Conservation (phyloP, 1,140 invertebrate species). For the Ganaspis sp. region DNA sequence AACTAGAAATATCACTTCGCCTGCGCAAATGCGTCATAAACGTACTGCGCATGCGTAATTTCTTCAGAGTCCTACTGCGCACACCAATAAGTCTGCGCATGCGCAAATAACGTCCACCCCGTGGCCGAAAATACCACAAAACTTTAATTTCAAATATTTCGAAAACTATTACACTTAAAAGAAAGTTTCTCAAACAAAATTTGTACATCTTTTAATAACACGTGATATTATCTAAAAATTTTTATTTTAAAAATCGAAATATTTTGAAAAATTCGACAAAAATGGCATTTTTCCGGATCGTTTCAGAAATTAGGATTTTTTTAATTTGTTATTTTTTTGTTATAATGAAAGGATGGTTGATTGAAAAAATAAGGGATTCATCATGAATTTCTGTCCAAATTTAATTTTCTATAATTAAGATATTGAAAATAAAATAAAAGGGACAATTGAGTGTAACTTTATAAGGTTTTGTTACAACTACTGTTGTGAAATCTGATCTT, state of each 20-base stretch:
- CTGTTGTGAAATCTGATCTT: conserved; percentile 8
- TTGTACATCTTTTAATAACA: neutral
- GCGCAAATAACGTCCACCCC: neutral
- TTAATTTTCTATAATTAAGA: neutral
- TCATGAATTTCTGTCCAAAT: neutral
- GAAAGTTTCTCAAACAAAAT: neutral
- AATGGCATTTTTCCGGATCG: neutral
- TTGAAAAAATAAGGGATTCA: too few species aligned
- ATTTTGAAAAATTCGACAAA: neutral
- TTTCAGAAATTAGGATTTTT: neutral
- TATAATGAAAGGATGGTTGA: neutral
- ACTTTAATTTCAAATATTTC: neutral
- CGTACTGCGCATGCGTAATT: neutral
- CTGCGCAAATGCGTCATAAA: too few species aligned
- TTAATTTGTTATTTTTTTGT: too few species aligned
- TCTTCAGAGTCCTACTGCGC: too few species aligned
- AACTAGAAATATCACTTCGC: too few species aligned
- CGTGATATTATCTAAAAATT: neutral
- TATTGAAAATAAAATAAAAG: neutral
- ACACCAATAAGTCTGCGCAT: neutral
- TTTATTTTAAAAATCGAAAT: neutral
- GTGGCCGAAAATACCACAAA: neutral
- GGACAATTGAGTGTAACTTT: neutral
- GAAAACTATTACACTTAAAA: neutral
- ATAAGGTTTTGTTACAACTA: neutral